Evolutionary conservation across 2,888 invertebrate species (phyloP), one percentile per base, ranked within the genome.

Genomic region (Drosophila atripex): DNA sequence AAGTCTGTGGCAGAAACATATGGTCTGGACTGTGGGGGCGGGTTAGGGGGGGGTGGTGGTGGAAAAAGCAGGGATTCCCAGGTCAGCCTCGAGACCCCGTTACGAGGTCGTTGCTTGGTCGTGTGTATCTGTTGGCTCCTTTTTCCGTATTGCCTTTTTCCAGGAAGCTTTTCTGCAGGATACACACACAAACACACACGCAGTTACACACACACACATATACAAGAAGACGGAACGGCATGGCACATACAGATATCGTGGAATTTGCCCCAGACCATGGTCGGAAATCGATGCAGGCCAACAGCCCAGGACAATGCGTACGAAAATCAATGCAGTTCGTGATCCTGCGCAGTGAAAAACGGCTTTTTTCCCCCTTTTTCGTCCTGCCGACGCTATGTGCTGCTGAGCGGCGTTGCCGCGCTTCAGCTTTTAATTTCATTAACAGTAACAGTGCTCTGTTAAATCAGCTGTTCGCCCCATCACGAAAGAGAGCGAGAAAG

Each of bases 191-290:
- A 41, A 58, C 16, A n/a, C n/a, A 50, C 38, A 51, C 18, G 18
- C 18, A 18, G 18, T 2, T 18, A 51, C 4, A n/a, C 4, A 4
- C 6, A 23, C 28, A 28, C 28, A 28, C 9, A 25, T 2, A 57
- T 23, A 25, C n/a, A n/a, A n/a, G n/a, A n/a, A n/a, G n/a, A n/a
- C n/a, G n/a, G n/a, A n/a, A n/a, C n/a, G n/a, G n/a, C n/a, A n/a
- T n/a, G n/a, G n/a, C n/a, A 38, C 50, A 11, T n/a, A 32, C 18
- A 16, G 39, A 50, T 9, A 73, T 69, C 83, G 80, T 83, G 80
- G 80, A 86, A 86, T 83, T 87, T 83, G 82, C 77, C 88, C 82
- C 82, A 83, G 82, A 87, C 82, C 82, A 83, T 83, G 82, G 82
- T 73, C 45, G 49, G n/a, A 64, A 59, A 82, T 82, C 86, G 80